Evolutionary conservation across 2,888 invertebrate species (phyloP).

Genomic region (Hirtodrosophila confusa): DNA sequence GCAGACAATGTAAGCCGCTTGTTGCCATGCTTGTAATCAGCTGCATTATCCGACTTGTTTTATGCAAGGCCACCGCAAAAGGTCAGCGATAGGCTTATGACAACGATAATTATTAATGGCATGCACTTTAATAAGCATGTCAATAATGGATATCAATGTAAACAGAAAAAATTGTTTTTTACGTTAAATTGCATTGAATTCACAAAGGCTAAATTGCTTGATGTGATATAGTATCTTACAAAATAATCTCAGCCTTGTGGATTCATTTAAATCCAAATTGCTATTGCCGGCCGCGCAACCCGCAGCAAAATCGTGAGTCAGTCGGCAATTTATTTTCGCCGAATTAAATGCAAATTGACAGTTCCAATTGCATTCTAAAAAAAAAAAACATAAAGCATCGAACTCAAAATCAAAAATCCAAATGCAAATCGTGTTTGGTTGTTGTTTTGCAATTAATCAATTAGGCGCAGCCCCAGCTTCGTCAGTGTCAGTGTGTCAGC

Average conservation of each 20-base stretch:
- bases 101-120: constrained; percentile 58
- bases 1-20: constrained; percentile 56
- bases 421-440: constrained; percentile 77
- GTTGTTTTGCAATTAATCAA: constrained; percentile 78
- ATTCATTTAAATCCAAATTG: constrained; percentile 52
- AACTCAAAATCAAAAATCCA: constrained; percentile 60
- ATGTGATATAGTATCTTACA: constrained; percentile 32
- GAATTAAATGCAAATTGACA: constrained; percentile 79
- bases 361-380: constrained; percentile 75
- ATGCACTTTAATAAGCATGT: constrained; percentile 56
- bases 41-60: constrained; percentile 54
- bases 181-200: constrained; percentile 32
- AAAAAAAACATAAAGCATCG: constrained; percentile 20
- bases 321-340: constrained; percentile 76
- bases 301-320: constrained; percentile 70
- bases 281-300: constrained; percentile 19
- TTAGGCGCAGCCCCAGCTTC: constrained; percentile 69
- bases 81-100: constrained; percentile 42
- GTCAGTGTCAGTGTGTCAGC: constrained; percentile 77
- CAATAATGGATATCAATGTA: constrained; percentile 36
- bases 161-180: constrained; percentile 1
- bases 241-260: constrained; percentile 53
- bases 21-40: constrained; percentile 61
- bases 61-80: constrained; percentile 57
- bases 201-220: constrained; percentile 21